Evolutionary conservation across 37 sponge, comb jelly and placozoan genomes (phyloP), one percentile per base, ranked within the genome.

Genomic region (Ianthella basta): DNA sequence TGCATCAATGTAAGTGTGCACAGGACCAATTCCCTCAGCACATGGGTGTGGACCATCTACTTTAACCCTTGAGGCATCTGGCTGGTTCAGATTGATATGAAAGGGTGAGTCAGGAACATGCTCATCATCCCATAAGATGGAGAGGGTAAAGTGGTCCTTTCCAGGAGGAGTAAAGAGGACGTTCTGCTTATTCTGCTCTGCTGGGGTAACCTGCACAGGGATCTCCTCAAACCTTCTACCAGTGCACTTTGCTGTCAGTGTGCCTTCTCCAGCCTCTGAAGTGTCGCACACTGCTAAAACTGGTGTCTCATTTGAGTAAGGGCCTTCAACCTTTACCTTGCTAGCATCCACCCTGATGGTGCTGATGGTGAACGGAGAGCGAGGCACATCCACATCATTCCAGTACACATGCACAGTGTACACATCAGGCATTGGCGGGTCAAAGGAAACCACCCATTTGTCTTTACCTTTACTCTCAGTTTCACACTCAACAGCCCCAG

Each of bases 71-170:
- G 32, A 33, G 12, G 72, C 72, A 30, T 37, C 72, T 2, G 20
- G 32, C 72, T 70, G 72, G 19, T 37, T 37, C 34, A 70, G 36
- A 19, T 29, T 70, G 32, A 70, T 70, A 18, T 70, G 67, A 41
- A 93, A 93, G 4, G 91, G 94, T 55, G 94, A 93, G 12, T 70
- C 72, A 0, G 88, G 88, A 16, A 93, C 85, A 8, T 86, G 57
- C 50, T 65, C 59, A 0, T 55, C 82, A 19, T 72, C 50, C 50
- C 50, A 44, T 44, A 37, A 70, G 32, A 37, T 37, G 15, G 72
- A 29, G 81, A 82, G 13, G 50, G 25, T 23, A 6, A 1, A 44
- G 77, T 67, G 50, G 78, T 87, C 33, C 20, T 37, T 41, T 37
- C 72, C 72, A 33, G 72, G 32, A 19, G 72, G 35, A 29, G 32